These are phyloP conservation scores for Idaea straminata DNA, from an alignment of 2,888 invertebrate genomes.

Conservation along the genomic window DNA sequence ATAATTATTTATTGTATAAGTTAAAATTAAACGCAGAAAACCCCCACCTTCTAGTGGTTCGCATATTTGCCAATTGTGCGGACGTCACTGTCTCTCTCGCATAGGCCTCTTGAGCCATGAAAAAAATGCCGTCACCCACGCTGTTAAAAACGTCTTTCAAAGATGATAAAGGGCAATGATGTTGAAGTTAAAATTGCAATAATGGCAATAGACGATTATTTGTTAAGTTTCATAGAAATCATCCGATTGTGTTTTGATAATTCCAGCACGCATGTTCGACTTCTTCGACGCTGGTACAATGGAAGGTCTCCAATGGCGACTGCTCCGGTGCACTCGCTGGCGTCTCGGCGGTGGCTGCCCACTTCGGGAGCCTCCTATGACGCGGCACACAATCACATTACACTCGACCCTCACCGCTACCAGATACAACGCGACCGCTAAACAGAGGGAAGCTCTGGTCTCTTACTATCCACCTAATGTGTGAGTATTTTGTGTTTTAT, in stretches of 20 bases:
- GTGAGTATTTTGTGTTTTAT: constrained; percentile 80
- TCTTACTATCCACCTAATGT: constrained; percentile 92
- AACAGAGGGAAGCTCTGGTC: constrained; percentile 84
- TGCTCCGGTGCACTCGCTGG: constrained; percentile 83
- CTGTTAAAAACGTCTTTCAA: no score
- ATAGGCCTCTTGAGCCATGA: no score
- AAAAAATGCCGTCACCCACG: no score
- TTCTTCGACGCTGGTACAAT: constrained; percentile 95
- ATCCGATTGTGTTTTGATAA: neutral
- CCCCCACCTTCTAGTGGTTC: no score
- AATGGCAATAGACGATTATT: no score
- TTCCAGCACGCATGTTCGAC: constrained; percentile 94
- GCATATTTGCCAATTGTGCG: no score
- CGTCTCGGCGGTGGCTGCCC: constrained; percentile 76
- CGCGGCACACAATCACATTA: constrained; percentile 82
- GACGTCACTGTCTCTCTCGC: no score
- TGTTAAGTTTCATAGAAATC: no score
- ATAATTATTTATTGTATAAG: no score
- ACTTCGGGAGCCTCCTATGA: constrained; percentile 54
- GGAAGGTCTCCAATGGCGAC: constrained; percentile 93
- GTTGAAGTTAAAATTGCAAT: no score
- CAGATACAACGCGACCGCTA: constrained; percentile 72
- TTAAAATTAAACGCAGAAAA: no score
- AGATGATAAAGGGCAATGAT: no score
- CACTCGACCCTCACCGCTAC: constrained; percentile 76